Evolutionary conservation across 2,113 vertebrate genomes (phyloP), one percentile per base, ranked within the genome.

Genomic region (Atractosteus spatula): DNA sequence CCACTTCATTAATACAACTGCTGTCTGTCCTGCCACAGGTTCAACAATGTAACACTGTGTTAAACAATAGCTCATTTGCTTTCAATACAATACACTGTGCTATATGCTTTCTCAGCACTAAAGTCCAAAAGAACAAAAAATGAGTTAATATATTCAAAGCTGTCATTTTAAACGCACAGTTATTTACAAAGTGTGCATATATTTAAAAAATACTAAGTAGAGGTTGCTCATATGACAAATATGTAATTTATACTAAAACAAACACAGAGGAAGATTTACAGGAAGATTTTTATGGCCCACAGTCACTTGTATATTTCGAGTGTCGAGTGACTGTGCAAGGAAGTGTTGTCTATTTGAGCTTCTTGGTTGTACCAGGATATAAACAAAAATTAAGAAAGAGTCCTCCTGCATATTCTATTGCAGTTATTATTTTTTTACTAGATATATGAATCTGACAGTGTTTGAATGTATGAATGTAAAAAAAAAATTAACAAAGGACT

Each of bases 341-440:
- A 76, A 65, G 64, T 59, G 51, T 77, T 80, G 77, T 80, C 51
- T 80, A 78, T 76, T 80, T 78, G 70, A 75, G 68, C 69, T 65
- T 66, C 74, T 71, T 66, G 68, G 73, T 77, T 73, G 43, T 12
- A 17, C 47, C 47, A 71, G 62, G 61, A 70, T 76, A n/a, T 8
- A 74, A 16, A 76, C 74, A 13, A 47, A 62, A 71, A 71, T 42
- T 75, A 77, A 79, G 72, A 61, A 70, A 57, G 77, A 74, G 13
- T 56, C 61, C 65, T 11, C 71, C 72, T n/a, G 70, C 80, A 79
- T 74, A 61, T 67, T 68, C 71, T 66, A 64, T 76, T 78, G 75
- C 66, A 56, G 13, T 72, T 65, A 76, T 80, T 68, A 65, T 65
- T 65, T 71, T 89, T 82, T 66, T 79, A 76, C 87, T 81, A 29